Percentiles rank a stretch among this genome's conserved stretches.
Evolutionary conservation across 2,113 vertebrate genomes (phyloP).

Genomic region (Gymnobelideus leadbeateri): DNA sequence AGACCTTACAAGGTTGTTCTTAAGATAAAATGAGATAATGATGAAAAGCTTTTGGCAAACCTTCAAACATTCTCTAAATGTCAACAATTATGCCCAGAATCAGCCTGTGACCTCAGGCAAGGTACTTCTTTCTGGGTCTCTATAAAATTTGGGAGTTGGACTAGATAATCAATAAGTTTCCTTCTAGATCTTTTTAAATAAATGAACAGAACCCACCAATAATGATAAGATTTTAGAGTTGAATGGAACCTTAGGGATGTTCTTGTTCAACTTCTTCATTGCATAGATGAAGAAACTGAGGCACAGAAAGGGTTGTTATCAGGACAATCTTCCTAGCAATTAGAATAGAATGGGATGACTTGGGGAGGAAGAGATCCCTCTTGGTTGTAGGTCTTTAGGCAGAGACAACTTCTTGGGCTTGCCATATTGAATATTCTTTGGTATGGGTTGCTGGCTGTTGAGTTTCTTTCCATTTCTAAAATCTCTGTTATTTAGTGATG

Average conservation of each 20-base stretch:
- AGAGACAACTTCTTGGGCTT: neutral
- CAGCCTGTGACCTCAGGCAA: neutral
- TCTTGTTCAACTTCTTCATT: neutral
- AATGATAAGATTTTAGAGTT: neutral
- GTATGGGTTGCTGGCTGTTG: neutral
- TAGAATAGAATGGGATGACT: neutral
- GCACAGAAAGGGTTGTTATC: neutral
- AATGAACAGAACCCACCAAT: neutral
- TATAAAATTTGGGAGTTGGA: neutral
- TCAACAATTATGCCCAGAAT: neutral
- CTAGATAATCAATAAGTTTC: neutral
- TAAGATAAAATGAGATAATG: neutral
- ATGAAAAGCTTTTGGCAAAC: neutral
- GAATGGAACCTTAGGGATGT: neutral
- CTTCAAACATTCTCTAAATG: neutral
- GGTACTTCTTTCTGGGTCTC: neutral
- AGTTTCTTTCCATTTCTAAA: neutral
- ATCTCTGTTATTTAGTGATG: neutral
- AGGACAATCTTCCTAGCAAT: neutral
- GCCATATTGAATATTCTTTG: neutral
- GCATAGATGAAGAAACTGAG: neutral
- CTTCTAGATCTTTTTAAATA: neutral
- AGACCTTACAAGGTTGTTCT: neutral
- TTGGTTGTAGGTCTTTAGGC: neutral
- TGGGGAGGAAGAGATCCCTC: neutral